These are phyloP conservation scores for human DNA, from an alignment of 2,113 vertebrate genomes.

Conservation along the genomic window DNA sequence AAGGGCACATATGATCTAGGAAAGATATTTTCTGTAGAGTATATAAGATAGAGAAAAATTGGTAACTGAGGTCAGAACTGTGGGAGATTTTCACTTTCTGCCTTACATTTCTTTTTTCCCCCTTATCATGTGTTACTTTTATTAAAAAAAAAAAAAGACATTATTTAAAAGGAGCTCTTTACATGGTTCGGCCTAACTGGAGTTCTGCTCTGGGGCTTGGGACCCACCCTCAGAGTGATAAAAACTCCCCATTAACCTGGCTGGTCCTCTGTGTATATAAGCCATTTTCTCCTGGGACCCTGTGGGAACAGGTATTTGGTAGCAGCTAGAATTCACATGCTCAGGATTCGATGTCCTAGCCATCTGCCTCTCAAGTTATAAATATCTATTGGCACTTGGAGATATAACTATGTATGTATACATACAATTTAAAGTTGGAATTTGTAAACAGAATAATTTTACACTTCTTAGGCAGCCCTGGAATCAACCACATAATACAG, in stretches of 20 bases:
- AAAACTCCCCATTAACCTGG: background rate
- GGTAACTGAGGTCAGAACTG: background rate
- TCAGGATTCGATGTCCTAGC: background rate
- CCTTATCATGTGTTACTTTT: background rate
- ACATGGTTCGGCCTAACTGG: background rate
- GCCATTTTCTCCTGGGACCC: background rate
- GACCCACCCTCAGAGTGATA: background rate
- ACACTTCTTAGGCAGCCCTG: background rate
- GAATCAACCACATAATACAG: background rate
- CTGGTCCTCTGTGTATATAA: background rate
- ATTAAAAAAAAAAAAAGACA: constrained; percentile 8
- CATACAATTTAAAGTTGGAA: background rate
- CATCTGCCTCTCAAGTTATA: constrained; percentile 38
- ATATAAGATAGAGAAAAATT: background rate
- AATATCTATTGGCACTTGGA: background rate
- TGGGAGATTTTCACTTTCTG: background rate
- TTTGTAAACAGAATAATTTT: constrained; percentile 24
- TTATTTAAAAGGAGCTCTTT: constrained; percentile 6
- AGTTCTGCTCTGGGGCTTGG: background rate
- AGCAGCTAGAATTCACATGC: background rate
- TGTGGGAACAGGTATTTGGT: background rate
- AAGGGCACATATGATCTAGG: background rate
- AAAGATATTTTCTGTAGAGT: background rate
- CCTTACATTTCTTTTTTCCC: background rate
- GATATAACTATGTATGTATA: background rate